Evolutionary conservation across 35 echinoderm and acorn worm genomes (phyloP).

Genomic region (Apostichopus japonicus): DNA sequence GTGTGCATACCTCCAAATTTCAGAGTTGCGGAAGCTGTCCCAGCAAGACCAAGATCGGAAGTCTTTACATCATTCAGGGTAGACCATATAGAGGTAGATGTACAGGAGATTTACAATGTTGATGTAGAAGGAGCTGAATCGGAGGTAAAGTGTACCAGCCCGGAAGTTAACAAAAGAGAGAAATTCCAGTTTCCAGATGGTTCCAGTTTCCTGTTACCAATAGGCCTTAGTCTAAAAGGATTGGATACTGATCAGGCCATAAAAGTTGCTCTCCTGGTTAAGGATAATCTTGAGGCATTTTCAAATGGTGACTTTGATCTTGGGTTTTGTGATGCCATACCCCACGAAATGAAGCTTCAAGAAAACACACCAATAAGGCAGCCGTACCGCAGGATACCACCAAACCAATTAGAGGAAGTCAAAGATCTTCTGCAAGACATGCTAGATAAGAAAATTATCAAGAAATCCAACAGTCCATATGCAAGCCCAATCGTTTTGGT

Average conservation of each 20-base stretch:
- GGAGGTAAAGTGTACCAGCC: too few species aligned
- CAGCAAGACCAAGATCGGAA: neutral
- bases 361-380: too few species aligned
- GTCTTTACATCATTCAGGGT: neutral
- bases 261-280: neutral
- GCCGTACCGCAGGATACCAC: too few species aligned
- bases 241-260: neutral
- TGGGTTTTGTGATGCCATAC: too few species aligned
- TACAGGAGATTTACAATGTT: neutral
- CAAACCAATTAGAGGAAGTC: too few species aligned
- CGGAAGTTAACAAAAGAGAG: too few species aligned
- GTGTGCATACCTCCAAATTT: conserved; percentile 8
- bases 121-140: too few species aligned
- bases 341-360: too few species aligned
- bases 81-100: neutral
- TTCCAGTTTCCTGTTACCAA: neutral
- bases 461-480: too few species aligned
- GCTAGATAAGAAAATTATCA: too few species aligned
- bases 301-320: conserved; percentile 39
- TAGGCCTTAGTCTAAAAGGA: neutral
- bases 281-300: conserved; percentile 1
- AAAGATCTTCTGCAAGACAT: too few species aligned
- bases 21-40: neutral
- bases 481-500: too few species aligned
- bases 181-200: neutral